These are phyloP conservation scores for Alces alces DNA, from an alignment of 2,113 vertebrate species.

Conservation along the genomic window DNA sequence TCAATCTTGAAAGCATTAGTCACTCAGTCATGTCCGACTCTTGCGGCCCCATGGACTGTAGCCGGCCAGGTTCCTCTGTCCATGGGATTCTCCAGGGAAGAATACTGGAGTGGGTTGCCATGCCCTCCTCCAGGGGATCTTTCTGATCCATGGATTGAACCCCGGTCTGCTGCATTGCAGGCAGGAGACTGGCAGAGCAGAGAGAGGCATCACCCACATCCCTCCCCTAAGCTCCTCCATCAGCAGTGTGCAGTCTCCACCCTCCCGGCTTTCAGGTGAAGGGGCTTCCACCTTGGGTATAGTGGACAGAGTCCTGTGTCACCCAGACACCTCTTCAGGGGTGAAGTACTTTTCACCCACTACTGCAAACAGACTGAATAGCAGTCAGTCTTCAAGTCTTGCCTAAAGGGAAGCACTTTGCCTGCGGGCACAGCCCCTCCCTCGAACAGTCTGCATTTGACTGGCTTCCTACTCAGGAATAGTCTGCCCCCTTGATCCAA, in stretches of 20 bases:
- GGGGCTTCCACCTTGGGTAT: background rate
- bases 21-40: background rate
- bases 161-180: background rate
- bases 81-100: background rate
- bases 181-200: background rate
- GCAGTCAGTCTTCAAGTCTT: background rate
- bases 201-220: no score
- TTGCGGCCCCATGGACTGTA: background rate
- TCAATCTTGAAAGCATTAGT: background rate
- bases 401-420: background rate
- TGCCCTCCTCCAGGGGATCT: background rate
- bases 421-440: background rate
- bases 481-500: background rate
- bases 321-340: background rate
- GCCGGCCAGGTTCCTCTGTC: background rate
- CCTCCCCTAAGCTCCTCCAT: background rate
- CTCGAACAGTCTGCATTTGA: background rate
- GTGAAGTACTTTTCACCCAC: background rate
- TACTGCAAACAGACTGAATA: background rate
- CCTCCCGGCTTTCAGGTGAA: background rate
- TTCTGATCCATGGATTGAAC: fast-evolving
- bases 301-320: background rate
- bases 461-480: background rate
- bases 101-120: background rate
- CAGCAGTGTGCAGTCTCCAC: background rate